Conservation (phyloP, 2,888 invertebrate genomes). For the Agrotis exclamationis region DNA sequence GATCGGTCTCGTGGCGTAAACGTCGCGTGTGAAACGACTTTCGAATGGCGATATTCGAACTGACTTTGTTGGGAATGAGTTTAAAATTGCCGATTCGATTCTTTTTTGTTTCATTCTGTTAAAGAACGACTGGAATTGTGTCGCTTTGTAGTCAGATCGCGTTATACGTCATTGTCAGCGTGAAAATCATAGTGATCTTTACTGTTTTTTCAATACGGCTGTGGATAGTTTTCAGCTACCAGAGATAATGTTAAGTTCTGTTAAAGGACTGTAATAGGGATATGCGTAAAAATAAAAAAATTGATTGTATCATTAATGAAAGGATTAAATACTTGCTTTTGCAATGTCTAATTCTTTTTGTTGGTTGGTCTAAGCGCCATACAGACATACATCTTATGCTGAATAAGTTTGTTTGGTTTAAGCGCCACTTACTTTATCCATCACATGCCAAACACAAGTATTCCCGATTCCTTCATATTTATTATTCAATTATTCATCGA, state of each 20-base stretch:
- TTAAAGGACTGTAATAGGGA: no score
- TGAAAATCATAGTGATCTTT: no score
- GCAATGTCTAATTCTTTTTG: no score
- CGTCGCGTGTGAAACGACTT: conserved; percentile 52
- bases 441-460: neutral
- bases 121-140: neutral
- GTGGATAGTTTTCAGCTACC: no score
- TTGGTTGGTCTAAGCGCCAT: no score
- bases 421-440: neutral
- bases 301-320: neutral
- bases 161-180: no score
- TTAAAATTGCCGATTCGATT: conserved; percentile 30
- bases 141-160: neutral
- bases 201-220: no score
- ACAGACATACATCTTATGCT: no score
- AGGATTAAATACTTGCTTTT: neutral
- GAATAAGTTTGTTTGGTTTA: neutral
- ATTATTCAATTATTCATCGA: conserved; percentile 10
- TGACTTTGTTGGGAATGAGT: conserved; percentile 48
- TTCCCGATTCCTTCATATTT: neutral
- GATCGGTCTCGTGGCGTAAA: conserved; percentile 63
- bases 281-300: no score
- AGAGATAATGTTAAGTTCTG: no score
- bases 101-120: neutral
- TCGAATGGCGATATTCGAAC: conserved; percentile 25